Evolutionary conservation across 2,113 vertebrate genomes (phyloP), one percentile per base, ranked within the genome.

Genomic region (Cisticola juncidis): DNA sequence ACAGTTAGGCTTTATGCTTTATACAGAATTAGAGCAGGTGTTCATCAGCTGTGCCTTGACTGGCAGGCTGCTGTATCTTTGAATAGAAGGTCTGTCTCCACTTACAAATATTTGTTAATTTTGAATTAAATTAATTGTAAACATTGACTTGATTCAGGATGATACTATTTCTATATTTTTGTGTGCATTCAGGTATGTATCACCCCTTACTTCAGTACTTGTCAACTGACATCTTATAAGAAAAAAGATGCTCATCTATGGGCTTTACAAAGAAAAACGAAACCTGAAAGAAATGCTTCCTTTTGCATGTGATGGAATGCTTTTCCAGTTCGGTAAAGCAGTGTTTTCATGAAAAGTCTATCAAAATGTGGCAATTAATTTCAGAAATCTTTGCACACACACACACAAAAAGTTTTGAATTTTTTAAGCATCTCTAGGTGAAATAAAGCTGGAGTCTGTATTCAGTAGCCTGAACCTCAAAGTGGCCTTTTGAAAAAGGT

Each of bases 91-190:
- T 65, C 69, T 81, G 38, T 74, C 72, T 96, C 68, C 35, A 64
- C 76, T 93, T 92, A 88, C 44, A 93, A 92, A 86, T 92, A 78
- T 86, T 88, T 93, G 51, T 94, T 90, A 64, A 26, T 81, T 83
- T 94, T 94, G 93, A 92, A 94, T 96, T 82, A 77, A 92, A 81
- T 90, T 73, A 11, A 81, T 94, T 94, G 40, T 44, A 95, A 78
- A 78, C 62, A 74, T 90, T 78, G 60, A 88, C 48, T 88, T 78
- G 71, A 92, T 91, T 91, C 22, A 54, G 35, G 51, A 68, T 20
- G 36, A 86, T 94, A 69, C 11, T 18, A 20, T 90, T 92, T 90
- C 1, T 0, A 10, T 1, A 40, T 83, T 88, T 74, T 81, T 68
- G 53, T 69, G 36, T 60, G 29, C 38, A 19, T 82, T 94, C n/a